These are phyloP conservation scores for Zaprionus davidi DNA, from an alignment of 1,140 invertebrate genomes.

Conservation along the genomic window DNA sequence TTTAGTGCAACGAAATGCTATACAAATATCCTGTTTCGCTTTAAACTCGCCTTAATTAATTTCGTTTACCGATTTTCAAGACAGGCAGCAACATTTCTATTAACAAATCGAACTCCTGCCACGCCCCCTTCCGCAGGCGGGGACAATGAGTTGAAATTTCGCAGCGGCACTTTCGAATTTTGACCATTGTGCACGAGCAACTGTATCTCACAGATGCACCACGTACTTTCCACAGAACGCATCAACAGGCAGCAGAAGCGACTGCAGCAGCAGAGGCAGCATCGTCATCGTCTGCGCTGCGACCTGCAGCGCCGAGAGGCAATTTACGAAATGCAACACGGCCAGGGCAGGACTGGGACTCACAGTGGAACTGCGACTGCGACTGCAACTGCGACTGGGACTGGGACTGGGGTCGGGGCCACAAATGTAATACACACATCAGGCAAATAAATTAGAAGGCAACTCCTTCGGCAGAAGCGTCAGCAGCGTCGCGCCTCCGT, in stretches of 20 bases:
- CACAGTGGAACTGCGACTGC: slow-evolving; percentile 14
- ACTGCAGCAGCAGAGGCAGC: slow-evolving; percentile 27
- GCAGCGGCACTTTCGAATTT: slow-evolving; percentile 29
- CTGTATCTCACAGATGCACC: slow-evolving; percentile 44
- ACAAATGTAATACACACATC: slow-evolving; percentile 82
- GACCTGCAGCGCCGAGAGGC: slow-evolving; percentile 59
- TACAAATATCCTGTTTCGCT: not conserved
- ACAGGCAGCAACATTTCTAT: not conserved
- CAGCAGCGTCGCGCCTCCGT: slow-evolving; percentile 63
- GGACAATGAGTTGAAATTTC: slow-evolving; percentile 30
- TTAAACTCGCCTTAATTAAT: not conserved
- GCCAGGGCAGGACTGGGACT: slow-evolving; percentile 24
- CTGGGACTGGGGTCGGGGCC: slow-evolving; percentile 24
- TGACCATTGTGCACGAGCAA: slow-evolving; percentile 33
- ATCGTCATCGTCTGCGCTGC: slow-evolving; percentile 29
- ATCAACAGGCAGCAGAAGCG: slow-evolving; percentile 30
- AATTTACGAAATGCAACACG: slow-evolving; percentile 61
- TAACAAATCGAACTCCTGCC: not conserved
- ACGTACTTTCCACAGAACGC: slow-evolving; percentile 27
- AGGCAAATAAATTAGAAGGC: slow-evolving; percentile 83
- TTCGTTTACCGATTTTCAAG: not conserved
- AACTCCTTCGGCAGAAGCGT: slow-evolving; percentile 79
- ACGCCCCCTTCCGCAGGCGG: slow-evolving; percentile 9
- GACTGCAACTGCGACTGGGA: not conserved
- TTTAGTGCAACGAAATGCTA: not conserved